Conservation (phyloP, 1,140 invertebrate genomes). For the Ctenoplectra terminalis region DNA sequence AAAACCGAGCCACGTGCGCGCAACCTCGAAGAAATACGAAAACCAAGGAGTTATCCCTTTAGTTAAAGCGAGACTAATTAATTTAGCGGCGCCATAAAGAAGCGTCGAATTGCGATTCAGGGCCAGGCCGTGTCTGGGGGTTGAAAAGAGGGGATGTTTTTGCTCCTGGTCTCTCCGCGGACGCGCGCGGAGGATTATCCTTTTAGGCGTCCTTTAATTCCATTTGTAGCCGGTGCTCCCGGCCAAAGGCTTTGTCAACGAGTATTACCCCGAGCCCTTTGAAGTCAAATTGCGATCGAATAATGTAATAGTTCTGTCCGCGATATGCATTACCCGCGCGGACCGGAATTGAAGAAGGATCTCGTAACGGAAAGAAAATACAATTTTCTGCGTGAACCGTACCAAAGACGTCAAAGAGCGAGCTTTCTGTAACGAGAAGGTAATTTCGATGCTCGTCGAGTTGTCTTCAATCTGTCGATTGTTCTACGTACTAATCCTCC, state of each 20-base stretch:
- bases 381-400: constrained; percentile 22
- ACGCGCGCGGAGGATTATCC: constrained; percentile 58
- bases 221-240: constrained; percentile 54
- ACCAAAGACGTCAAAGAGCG: too few relatives aligned
- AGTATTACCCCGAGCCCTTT: constrained; percentile 60
- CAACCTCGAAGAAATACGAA: constrained; percentile 16
- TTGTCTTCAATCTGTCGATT: too few relatives aligned
- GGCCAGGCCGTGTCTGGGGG: too few relatives aligned
- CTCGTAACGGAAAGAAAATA: constrained; percentile 13
- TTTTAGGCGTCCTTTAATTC: constrained; percentile 68
- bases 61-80: constrained; percentile 59
- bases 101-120: constrained; percentile 58
- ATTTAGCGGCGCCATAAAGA: constrained; percentile 54
- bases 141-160: constrained; percentile 51
- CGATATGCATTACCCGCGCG: constrained; percentile 38
- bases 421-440: neutral
- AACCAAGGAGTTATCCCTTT: constrained; percentile 51
- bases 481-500: too few relatives aligned
- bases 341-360: constrained; percentile 44
- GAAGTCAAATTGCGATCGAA: constrained; percentile 65
- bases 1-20: constrained; percentile 12
- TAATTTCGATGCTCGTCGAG: neutral
- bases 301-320: constrained; percentile 57
- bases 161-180: constrained; percentile 36
- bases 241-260: constrained; percentile 65